Percentiles rank a stretch among this genome's conserved stretches.
phyloP scores from a whole-genome alignment of 2,888 invertebrate genomes.

The Chydorus sphaericus region DNA sequence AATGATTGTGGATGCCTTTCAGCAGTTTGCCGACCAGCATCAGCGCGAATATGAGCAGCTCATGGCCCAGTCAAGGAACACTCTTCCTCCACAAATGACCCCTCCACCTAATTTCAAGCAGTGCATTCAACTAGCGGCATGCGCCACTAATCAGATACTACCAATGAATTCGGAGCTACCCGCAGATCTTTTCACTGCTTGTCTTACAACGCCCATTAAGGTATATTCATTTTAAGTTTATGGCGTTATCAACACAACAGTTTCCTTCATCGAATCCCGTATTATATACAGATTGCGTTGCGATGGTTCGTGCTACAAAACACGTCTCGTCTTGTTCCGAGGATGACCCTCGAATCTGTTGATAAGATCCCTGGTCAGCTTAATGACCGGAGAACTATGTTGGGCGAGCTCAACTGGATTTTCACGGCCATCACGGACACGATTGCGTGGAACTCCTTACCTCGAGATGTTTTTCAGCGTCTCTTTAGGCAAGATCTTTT shows the following conservation, averaged over 20 bases:
- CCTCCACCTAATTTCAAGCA: conserved; percentile 45
- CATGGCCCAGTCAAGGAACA: conserved; percentile 21
- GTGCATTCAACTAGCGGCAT: conserved; percentile 94
- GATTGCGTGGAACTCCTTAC: conserved; percentile 95
- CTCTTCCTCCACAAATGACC: conserved; percentile 15
- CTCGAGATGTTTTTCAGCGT: conserved; percentile 85
- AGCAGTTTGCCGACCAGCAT: conserved; percentile 78
- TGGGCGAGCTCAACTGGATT: conserved; percentile 99
- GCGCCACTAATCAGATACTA: conserved; percentile 77
- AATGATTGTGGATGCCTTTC: conserved; percentile 80
- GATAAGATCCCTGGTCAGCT: conserved; percentile 95
- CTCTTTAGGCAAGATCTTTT: conserved; percentile 92
- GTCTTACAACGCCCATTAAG: conserved; percentile 95
- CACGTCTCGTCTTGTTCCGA: conserved; percentile 63
- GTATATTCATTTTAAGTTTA: conserved; percentile 75
- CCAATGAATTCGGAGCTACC: conserved; percentile 97
- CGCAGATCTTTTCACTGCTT: conserved; percentile 92
- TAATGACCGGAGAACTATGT: conserved; percentile 86
- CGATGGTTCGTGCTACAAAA: conserved; percentile 66
- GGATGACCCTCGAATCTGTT: conserved; percentile 66
- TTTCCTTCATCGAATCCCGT: background rate
- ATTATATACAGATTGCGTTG: conserved; percentile 16
- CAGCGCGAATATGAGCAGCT: conserved; percentile 49
- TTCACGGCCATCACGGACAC: conserved; percentile 99
- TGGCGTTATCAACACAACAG: background rate